Evolutionary conservation across 2,113 vertebrate species (phyloP).

Genomic region (Martes martes): DNA sequence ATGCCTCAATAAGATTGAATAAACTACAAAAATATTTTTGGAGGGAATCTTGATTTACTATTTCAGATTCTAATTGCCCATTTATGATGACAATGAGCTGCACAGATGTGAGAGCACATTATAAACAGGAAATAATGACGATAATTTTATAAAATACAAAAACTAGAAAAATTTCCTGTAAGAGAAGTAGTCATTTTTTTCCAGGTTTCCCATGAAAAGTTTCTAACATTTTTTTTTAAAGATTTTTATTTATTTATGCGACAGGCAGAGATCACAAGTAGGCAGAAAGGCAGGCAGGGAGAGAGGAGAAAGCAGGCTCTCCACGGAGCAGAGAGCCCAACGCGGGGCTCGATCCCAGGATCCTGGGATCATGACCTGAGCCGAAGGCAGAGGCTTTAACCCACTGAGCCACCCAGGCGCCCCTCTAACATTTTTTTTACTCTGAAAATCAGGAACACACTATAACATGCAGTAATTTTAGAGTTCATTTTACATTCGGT

Average conservation of each 20-base stretch:
- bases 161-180: neutral
- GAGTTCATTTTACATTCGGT: constrained; percentile 44
- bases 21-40: neutral
- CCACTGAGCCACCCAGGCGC: too few species aligned
- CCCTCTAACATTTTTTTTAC: neutral
- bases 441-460: neutral
- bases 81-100: neutral
- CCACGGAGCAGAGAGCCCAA: too few species aligned
- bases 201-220: neutral
- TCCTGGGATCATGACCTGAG: too few species aligned
- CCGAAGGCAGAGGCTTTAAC: too few species aligned
- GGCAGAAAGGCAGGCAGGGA: too few species aligned
- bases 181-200: neutral
- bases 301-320: too few species aligned
- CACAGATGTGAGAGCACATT: neutral
- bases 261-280: too few species aligned
- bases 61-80: neutral
- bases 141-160: neutral
- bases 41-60: neutral
- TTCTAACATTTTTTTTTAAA: neutral
- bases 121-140: neutral
- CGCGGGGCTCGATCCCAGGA: too few species aligned
- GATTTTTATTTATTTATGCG: too few species aligned
- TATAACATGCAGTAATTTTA: neutral
- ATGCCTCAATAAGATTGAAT: neutral